Conservation (phyloP, 2,888 invertebrate genomes). For the Timema podura region DNA sequence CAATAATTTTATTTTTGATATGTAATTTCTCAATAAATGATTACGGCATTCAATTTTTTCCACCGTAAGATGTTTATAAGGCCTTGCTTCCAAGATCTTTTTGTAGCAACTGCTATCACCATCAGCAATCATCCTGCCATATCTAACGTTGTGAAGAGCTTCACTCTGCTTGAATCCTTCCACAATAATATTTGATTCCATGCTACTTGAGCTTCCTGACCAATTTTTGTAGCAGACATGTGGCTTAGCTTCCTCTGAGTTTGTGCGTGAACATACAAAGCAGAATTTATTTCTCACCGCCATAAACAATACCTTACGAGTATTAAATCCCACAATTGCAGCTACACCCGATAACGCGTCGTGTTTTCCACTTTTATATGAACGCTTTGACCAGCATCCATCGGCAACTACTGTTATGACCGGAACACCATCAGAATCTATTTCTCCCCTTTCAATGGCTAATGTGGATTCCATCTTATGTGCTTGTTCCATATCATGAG, state of each 20-base stretch:
- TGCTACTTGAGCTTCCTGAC: conserved; percentile 2
- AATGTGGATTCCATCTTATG: neutral
- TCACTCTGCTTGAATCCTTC: conserved; percentile 28
- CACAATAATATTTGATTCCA: conserved; percentile 20
- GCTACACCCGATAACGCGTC: neutral
- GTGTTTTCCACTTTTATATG: neutral
- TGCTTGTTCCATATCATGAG: conserved; percentile 6
- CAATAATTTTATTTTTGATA: conserved; percentile 14
- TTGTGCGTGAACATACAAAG: neutral
- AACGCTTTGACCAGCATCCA: neutral
- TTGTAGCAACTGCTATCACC: conserved; percentile 4
- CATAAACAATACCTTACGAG: neutral
- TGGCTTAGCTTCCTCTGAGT: neutral
- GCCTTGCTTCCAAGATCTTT: conserved; percentile 9
- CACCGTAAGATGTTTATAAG: conserved; percentile 4
- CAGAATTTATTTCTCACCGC: neutral
- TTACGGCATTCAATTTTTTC: conserved; percentile 6
- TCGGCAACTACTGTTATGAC: neutral
- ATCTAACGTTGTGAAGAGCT: conserved; percentile 25
- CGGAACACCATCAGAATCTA: neutral
- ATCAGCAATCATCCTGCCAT: conserved; percentile 19
- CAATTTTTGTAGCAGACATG: neutral
- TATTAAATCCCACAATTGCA: neutral
- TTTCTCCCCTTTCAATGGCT: neutral
- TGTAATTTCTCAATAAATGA: conserved; percentile 8